Evolutionary conservation across 2,888 invertebrate genomes (phyloP).

Genomic region (Eueremaeus valkanovi): DNA sequence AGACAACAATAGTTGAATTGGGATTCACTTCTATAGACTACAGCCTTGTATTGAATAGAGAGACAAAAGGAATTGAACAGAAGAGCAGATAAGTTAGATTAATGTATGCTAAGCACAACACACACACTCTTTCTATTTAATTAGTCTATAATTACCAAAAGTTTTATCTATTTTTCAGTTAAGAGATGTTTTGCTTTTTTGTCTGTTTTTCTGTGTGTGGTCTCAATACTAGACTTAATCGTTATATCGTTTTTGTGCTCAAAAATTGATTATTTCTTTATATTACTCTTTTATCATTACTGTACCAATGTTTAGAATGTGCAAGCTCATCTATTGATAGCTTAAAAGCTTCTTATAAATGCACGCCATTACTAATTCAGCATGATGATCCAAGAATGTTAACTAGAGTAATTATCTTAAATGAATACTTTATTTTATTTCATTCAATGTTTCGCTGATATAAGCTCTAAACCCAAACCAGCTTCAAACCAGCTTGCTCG

Average conservation of each 20-base stretch:
- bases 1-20: not conserved
- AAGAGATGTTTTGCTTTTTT: not conserved
- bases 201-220: conserved; percentile 9
- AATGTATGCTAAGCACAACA: conserved; percentile 28
- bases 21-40: too few species aligned
- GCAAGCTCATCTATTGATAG: too few species aligned
- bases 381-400: too few species aligned
- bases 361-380: too few species aligned
- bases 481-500: too few species aligned
- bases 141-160: conserved; percentile 31
- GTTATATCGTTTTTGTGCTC: not conserved
- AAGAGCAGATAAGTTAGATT: conserved; percentile 24
- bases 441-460: too few species aligned
- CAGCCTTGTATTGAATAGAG: not conserved
- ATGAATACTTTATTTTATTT: too few species aligned
- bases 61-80: not conserved
- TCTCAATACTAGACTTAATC: conserved; percentile 14
- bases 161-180: not conserved
- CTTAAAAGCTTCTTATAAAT: too few species aligned
- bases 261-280: conserved; percentile 14
- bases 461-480: too few species aligned
- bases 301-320: too few species aligned
- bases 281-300: too few species aligned
- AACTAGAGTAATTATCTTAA: too few species aligned
- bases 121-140: conserved; percentile 25